A percentile compares a stretch with the other conserved stretches of the same genome.
Evolutionary conservation across 1,140 invertebrate genomes (phyloP).

Genomic region (Sinonovacula constricta): DNA sequence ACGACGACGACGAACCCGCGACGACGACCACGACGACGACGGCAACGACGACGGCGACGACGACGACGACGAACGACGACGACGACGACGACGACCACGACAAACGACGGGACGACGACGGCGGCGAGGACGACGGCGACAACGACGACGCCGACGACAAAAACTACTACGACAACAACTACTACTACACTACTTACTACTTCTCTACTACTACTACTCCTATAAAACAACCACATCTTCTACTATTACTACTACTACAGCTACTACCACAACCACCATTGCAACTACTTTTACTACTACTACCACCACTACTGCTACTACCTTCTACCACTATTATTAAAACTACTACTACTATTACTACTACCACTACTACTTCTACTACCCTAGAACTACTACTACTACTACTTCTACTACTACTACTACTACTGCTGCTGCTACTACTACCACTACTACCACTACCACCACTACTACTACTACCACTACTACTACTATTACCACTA

Average conservation of each 20-base stretch:
- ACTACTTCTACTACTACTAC: background rate
- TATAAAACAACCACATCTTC: background rate
- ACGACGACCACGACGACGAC: too few species aligned
- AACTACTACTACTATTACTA: background rate
- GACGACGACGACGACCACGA: too few species aligned
- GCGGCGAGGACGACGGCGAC: too few species aligned
- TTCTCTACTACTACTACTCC: slow-evolving; percentile 14
- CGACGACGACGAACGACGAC: too few species aligned
- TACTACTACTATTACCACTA: slow-evolving; percentile 41
- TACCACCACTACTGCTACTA: background rate
- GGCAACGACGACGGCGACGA: too few species aligned
- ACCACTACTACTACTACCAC: slow-evolving; percentile 55
- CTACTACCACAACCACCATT: too few species aligned
- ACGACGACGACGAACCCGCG: too few species aligned
- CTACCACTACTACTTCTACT: slow-evolving; percentile 6
- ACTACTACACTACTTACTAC: slow-evolving; percentile 3
- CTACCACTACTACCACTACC: slow-evolving; percentile 43
- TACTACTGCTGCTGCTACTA: slow-evolving; percentile 32
- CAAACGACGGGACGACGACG: too few species aligned
- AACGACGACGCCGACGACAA: too few species aligned
- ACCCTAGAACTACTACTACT: background rate
- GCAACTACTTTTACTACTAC: slow-evolving; percentile 1
- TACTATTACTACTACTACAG: slow-evolving; percentile 14
- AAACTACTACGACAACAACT: slow-evolving; percentile 10
- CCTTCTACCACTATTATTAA: slow-evolving; percentile 11